phyloP scores from a whole-genome alignment of 1,140 invertebrate genomes.

The Drosophila nikananu region DNA sequence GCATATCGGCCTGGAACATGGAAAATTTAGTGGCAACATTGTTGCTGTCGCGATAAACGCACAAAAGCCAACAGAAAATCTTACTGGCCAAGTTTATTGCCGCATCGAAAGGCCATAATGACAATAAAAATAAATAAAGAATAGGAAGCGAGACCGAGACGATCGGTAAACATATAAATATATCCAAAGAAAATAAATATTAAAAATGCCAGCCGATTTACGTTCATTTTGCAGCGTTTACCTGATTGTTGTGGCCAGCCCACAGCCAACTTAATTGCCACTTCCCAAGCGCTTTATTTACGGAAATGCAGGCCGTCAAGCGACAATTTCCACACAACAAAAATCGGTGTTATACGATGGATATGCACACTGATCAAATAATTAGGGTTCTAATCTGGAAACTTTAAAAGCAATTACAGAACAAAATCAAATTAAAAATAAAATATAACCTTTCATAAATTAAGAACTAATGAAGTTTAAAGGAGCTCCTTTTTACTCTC shows the following conservation, averaged over 20 bases:
- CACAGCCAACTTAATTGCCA: conserved; percentile 47
- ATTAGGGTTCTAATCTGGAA: neutral
- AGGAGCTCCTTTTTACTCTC: neutral
- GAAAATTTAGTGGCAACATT: conserved; percentile 58
- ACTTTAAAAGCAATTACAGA: too few relatives aligned
- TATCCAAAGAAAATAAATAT: conserved; percentile 19
- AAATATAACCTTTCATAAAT: too few relatives aligned
- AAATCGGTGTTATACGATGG: neutral
- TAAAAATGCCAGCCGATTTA: conserved; percentile 15
- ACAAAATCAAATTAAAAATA: too few relatives aligned
- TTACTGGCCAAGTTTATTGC: conserved; percentile 9
- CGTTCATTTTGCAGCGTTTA: conserved; percentile 27
- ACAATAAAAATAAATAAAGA: neutral
- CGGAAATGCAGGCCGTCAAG: conserved; percentile 60
- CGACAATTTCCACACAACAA: conserved; percentile 27
- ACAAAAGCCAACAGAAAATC: conserved; percentile 2
- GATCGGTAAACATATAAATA: conserved; percentile 10
- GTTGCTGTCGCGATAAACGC: conserved; percentile 33
- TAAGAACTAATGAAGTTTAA: neutral
- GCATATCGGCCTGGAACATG: conserved; percentile 52
- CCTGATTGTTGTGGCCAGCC: conserved; percentile 35
- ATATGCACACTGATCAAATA: conserved; percentile 8
- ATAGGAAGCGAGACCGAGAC: conserved; percentile 22
- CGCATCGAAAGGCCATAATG: conserved; percentile 24
- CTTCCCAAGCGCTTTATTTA: conserved; percentile 50